Evolutionary conservation across 2,888 invertebrate genomes (phyloP).

Genomic region (Mimachlamys varia): DNA sequence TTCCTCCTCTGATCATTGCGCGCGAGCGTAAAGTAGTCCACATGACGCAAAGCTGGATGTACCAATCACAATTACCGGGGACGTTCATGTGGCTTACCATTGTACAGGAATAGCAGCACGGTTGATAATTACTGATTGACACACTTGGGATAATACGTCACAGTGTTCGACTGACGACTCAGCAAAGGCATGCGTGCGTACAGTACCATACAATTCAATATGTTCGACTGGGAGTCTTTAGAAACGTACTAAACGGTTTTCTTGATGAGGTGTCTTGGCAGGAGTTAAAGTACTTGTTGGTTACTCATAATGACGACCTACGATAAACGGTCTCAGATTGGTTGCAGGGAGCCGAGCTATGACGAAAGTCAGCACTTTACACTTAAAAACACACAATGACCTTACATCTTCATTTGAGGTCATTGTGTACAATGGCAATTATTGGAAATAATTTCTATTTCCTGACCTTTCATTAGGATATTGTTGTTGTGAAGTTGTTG

Average conservation of each 20-base stretch:
- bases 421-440: not conserved
- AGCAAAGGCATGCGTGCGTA: not conserved
- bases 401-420: not conserved
- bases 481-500: not conserved
- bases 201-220: not conserved
- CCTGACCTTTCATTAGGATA: not conserved
- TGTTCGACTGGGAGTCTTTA: not conserved
- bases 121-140: conserved; percentile 15
- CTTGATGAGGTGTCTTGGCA: conserved; percentile 23
- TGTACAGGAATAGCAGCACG: not conserved
- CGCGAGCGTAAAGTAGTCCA: conserved; percentile 20
- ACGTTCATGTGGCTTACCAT: conserved; percentile 10
- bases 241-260: not conserved
- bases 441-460: not conserved
- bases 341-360: not conserved
- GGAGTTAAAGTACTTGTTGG: not conserved
- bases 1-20: conserved; percentile 5
- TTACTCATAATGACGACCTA: not conserved
- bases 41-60: conserved; percentile 24
- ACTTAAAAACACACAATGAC: not conserved
- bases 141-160: conserved; percentile 24
- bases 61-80: conserved; percentile 21
- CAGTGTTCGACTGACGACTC: not conserved
- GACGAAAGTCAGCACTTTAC: not conserved
- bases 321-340: not conserved